These are phyloP conservation scores for Atrichornis clamosus DNA, from an alignment of 2,113 vertebrate genomes.

Conservation along the genomic window DNA sequence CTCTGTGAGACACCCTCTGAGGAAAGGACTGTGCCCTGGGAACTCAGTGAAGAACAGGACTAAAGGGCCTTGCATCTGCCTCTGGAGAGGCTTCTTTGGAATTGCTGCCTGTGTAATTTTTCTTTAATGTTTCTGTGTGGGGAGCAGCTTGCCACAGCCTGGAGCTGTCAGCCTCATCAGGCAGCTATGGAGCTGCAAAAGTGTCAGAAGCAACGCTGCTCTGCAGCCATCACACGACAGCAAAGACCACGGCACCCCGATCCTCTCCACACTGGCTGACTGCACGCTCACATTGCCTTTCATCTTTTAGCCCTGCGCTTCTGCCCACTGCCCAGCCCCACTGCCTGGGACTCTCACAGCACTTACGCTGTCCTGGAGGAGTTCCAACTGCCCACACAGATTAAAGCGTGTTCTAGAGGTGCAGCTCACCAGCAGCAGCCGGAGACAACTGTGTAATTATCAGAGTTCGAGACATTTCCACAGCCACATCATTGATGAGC, in stretches of 20 bases:
- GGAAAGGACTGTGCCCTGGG: not conserved
- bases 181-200: not conserved
- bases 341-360: not conserved
- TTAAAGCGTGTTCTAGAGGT: not conserved
- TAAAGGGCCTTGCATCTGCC: not conserved
- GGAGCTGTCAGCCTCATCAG: not conserved
- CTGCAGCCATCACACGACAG: not conserved
- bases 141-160: not conserved
- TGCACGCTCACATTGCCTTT: fast-evolving
- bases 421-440: not conserved
- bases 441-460: not conserved
- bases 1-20: not conserved
- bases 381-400: not conserved
- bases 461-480: fast-evolving
- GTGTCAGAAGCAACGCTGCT: fast-evolving
- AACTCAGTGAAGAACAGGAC: not conserved
- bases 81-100: not conserved
- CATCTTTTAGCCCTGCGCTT: not conserved
- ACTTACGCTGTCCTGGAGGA: not conserved
- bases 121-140: not conserved
- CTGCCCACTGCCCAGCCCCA: not conserved
- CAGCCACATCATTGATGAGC: not conserved
- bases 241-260: fast-evolving
- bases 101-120: not conserved
- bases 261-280: fast-evolving